Base-by-base conservation (phyloP, 2,888 invertebrate species). In the Brachypterus glaber region DNA sequence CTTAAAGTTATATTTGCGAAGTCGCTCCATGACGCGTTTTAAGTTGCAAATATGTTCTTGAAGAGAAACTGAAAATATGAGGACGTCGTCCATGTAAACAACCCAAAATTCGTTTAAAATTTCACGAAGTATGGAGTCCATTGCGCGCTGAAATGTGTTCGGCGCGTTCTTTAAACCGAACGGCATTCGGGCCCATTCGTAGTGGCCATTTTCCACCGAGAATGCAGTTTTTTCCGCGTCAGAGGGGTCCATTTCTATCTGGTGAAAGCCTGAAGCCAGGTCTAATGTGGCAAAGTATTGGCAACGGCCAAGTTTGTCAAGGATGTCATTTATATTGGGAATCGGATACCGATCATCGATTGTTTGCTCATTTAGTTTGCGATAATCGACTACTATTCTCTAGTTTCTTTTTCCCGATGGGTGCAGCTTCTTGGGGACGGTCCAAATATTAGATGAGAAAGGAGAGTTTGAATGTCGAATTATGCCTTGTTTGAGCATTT, bases 391-490 rank as follows among this genome's bases (percentile, higher is more conserved):
- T n/a, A n/a, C n/a, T n/a, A n/a, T n/a, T 34, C 18, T 30, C 50
- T 50, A 60, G 46, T 60, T 62, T 14, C 34, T 18, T 46, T 57
- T 46, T 1, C 58, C 57, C 0, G 48, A 45, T 1, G 54, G 45
- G 18, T 60, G 60, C 3, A 45, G 9, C 44, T 62, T 61, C 37
- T 63, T 60, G 0, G 59, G 57, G 0, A 63, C 61, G 18, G 62
- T 41, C 47, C 59, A 59, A 2, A 61, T 50, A 2, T 59, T 61
- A 5, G 52, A 50, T 29, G 50, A 56, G 55, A 57, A 63, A 0
- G 59, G 63, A 3, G 40, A 39, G 3, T 4, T 35, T 17, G 47
- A 47, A 4, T 45, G 49, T 29, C 33, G 26, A 7, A 59, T 57
- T 3, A 59, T 55, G 1, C 38, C 40, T 33, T 55, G 30, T 4